A percentile compares a stretch with the other conserved stretches of the same genome.
phyloP scores from a whole-genome alignment of 2,797 vertebrate species.

The Rhadinocentrus ornatus region DNA sequence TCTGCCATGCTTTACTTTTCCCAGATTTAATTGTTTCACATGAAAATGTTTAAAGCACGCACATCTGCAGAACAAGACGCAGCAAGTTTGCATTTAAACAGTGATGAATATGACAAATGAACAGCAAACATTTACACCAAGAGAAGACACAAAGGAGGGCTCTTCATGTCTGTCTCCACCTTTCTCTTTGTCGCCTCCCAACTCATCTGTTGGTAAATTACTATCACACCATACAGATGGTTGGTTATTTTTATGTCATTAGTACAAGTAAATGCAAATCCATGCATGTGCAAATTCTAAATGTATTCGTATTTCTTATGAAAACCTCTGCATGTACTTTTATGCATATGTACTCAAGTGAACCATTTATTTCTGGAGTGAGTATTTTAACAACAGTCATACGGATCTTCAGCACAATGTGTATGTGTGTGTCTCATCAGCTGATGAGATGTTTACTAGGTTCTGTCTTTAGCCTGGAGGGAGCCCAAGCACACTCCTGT shows the following conservation, averaged over 20 bases:
- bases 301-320: conserved; percentile 20
- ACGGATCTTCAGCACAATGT: conserved; percentile 47
- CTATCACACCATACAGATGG: conserved; percentile 24
- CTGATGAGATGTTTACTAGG: conserved; percentile 86
- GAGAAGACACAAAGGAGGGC: conserved; percentile 31
- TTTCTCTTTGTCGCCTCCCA: conserved; percentile 19
- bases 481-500: conserved; percentile 77
- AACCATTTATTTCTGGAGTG: conserved; percentile 1
- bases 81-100: neutral
- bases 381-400: conserved; percentile 46
- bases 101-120: conserved; percentile 10
- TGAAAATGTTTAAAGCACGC: neutral
- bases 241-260: neutral
- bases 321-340: conserved; percentile 18
- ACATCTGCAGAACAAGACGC: conserved; percentile 24
- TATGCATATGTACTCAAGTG: conserved; percentile 3
- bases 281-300: conserved; percentile 3
- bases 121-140: conserved; percentile 32
- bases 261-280: neutral
- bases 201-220: conserved; percentile 27
- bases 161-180: conserved; percentile 20
- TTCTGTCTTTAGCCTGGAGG: conserved; percentile 86
- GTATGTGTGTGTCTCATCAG: conserved; percentile 79
- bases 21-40: neutral
- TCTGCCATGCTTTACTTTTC: neutral